Evolutionary conservation across 2,888 invertebrate genomes (phyloP).

Genomic region (Parnassius orleans): DNA sequence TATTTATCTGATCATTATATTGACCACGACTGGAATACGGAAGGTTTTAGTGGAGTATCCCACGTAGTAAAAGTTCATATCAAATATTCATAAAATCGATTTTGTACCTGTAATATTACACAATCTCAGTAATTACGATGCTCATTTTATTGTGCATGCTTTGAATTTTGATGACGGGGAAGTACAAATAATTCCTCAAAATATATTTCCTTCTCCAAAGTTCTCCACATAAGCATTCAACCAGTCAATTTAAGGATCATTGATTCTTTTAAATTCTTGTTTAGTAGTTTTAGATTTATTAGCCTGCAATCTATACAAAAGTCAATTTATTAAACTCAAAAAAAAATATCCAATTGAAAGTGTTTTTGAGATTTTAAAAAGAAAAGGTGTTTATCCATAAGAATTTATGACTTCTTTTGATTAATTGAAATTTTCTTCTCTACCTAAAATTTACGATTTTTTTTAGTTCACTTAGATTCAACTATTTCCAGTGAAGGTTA

Average conservation of each 20-base stretch:
- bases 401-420: no score
- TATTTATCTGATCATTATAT: conserved; percentile 27
- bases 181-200: conserved; percentile 31
- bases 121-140: conserved; percentile 39
- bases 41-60: conserved; percentile 34
- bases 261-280: conserved; percentile 29
- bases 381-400: no score
- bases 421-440: no score
- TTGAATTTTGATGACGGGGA: conserved; percentile 34
- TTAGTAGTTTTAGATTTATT: conserved; percentile 26
- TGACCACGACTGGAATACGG: conserved; percentile 35
- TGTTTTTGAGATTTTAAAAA: no score
- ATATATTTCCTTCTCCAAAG: conserved; percentile 43
- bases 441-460: no score
- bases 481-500: no score
- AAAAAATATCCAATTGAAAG: no score
- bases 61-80: conserved; percentile 30
- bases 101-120: conserved; percentile 37
- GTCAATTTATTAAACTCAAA: not conserved
- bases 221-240: conserved; percentile 24
- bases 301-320: conserved; percentile 9
- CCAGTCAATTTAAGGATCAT: conserved; percentile 23
- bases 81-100: conserved; percentile 31
- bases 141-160: conserved; percentile 40
- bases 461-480: no score